These are phyloP conservation scores for Cerceris ruficornis DNA, from an alignment of 2,888 invertebrate species.

Conservation along the genomic window DNA sequence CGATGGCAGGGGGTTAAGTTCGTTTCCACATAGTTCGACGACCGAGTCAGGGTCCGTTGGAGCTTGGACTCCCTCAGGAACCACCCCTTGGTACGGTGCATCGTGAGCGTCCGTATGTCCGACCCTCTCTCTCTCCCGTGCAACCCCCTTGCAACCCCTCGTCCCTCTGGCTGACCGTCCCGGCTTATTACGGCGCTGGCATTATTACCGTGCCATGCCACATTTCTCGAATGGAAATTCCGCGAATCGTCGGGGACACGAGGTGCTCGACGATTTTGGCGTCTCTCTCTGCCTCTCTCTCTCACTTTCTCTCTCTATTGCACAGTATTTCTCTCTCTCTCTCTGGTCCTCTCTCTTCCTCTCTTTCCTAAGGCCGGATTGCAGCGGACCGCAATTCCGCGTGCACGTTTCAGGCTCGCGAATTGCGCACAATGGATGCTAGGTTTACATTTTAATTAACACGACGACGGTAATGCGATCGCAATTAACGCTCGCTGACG, in stretches of 20 bases:
- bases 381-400: slow-evolving; percentile 55
- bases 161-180: slow-evolving; percentile 28
- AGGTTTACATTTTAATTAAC: too few species aligned
- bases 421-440: too few species aligned
- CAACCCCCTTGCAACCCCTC: slow-evolving; percentile 18
- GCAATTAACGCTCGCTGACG: too few species aligned
- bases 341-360: neutral
- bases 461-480: too few species aligned
- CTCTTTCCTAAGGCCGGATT: slow-evolving; percentile 33
- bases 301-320: neutral
- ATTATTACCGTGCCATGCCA: slow-evolving; percentile 65
- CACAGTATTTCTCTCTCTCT: neutral
- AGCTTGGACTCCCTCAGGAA: slow-evolving; percentile 48
- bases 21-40: slow-evolving; percentile 68
- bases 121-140: slow-evolving; percentile 32
- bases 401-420: slow-evolving; percentile 27
- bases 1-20: slow-evolving; percentile 54
- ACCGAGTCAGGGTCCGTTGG: slow-evolving; percentile 45
- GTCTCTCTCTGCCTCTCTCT: slow-evolving; percentile 26
- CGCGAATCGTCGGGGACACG: slow-evolving; percentile 60
- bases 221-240: slow-evolving; percentile 67
- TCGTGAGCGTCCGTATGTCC: slow-evolving; percentile 4
- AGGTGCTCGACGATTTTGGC: slow-evolving; percentile 46
- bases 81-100: slow-evolving; percentile 18
- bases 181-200: slow-evolving; percentile 64